Evolutionary conservation across 1,140 invertebrate genomes (phyloP).

Genomic region (Lasaia peninsularis): DNA sequence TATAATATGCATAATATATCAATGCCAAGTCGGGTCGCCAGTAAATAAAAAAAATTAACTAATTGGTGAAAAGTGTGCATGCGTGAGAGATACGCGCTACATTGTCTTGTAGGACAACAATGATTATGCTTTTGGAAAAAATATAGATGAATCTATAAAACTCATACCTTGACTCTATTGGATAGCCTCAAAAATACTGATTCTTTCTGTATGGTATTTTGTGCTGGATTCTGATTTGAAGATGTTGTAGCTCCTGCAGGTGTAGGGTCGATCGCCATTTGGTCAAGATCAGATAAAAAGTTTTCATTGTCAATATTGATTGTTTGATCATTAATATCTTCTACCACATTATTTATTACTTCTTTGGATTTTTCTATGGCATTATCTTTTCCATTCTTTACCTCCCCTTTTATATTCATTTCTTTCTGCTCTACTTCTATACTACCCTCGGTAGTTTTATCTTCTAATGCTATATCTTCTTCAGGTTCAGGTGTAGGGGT

Average conservation of each 20-base stretch:
- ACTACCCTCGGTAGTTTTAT: constrained; percentile 36
- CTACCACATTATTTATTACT: constrained; percentile 30
- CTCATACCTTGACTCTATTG: constrained; percentile 93
- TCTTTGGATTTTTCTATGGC: constrained; percentile 54
- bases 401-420: constrained; percentile 35
- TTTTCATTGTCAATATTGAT: constrained; percentile 67
- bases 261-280: constrained; percentile 64
- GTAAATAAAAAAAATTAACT: too few relatives aligned
- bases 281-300: constrained; percentile 69
- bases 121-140: too few relatives aligned
- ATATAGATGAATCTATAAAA: too few relatives aligned
- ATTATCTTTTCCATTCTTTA: constrained; percentile 50
- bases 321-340: constrained; percentile 54
- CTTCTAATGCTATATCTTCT: constrained; percentile 36
- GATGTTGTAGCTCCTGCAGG: constrained; percentile 42
- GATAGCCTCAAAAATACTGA: constrained; percentile 96
- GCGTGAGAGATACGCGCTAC: too few relatives aligned
- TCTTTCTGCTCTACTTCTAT: constrained; percentile 51
- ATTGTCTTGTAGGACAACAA: too few relatives aligned
- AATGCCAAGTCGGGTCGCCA: too few relatives aligned
- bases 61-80: too few relatives aligned
- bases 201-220: constrained; percentile 85
- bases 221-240: constrained; percentile 74
- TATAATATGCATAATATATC: too few relatives aligned
- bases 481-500: constrained; percentile 33